Evolutionary conservation across 2,797 vertebrate species (phyloP), one percentile per base, ranked within the genome.

Genomic region (Diplodus puntazzo): DNA sequence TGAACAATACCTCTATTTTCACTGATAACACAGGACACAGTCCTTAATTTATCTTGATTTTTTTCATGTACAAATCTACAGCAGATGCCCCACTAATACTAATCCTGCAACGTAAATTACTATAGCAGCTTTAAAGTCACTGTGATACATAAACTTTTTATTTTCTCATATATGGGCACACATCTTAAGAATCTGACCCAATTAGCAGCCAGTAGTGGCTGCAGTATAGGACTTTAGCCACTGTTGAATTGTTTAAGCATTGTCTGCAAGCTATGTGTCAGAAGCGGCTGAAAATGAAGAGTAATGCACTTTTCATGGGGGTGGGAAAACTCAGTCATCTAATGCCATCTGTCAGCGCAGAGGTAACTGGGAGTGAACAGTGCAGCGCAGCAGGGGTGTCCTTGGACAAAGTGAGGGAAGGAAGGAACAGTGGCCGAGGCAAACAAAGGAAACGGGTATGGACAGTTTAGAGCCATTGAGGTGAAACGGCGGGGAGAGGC

Each of bases 281-380:
- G 43, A 80, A 18, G 43, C 4, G 11, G 42, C 65, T 30, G 21
- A 58, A 89, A 92, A 94, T 91, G 69, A 94, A 91, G 89, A 92
- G 65, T 84, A 94, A 94, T 92, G 74, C 50, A 79, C 71, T 86
- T 90, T 81, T 90, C 79, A 81, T 48, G 55, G 39, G 62, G 70
- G 67, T 43, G 82, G 66, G 80, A 77, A 86, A 90, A 81, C 87
- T 87, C 79, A 66, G 80, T 90, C 85, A 91, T 88, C 84, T 84
- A 80, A 89, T 74, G 77, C 72, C 89, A 87, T 92, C 87, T 88
- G 80, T 92, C 93, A 91, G 83, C 27, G 0, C 45, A 20, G 75
- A 76, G 77, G 84, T 79, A 87, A 85, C 60, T 27, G 84, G 73
- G 66, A 77, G 77, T 60, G 69, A 86, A 75, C 53, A 34, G 79